phyloP scores from a whole-genome alignment of 2,113 vertebrate genomes.

The Cyprinus carpio region DNA sequence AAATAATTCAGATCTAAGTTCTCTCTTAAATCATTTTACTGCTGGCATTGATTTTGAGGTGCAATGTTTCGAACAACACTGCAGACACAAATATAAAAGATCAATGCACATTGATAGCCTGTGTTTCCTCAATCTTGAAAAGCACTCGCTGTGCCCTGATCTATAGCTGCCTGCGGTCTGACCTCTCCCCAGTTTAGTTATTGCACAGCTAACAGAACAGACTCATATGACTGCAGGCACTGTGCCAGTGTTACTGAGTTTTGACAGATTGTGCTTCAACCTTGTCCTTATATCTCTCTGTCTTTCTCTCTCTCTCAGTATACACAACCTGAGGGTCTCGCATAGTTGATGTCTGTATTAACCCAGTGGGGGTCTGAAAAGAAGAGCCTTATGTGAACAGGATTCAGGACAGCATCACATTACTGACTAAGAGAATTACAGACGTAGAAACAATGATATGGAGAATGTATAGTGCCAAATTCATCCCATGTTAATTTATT shows the following conservation, averaged over 20 bases:
- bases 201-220: constrained; percentile 21
- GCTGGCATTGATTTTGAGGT: background rate
- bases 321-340: constrained; percentile 28
- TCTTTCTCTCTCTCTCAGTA: constrained; percentile 4
- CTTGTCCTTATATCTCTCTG: constrained; percentile 19
- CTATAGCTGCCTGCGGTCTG: background rate
- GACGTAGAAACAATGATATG: constrained; percentile 19
- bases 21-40: background rate
- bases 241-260: constrained; percentile 22
- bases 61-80: background rate
- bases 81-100: background rate
- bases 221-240: constrained; percentile 10
- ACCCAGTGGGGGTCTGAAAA: constrained; percentile 21
- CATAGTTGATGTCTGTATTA: background rate
- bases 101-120: background rate
- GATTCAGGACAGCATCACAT: constrained; percentile 46
- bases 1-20: background rate
- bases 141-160: background rate
- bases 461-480: constrained; percentile 45
- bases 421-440: constrained; percentile 34
- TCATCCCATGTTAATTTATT: constrained; percentile 31
- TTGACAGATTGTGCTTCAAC: constrained; percentile 35
- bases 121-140: background rate
- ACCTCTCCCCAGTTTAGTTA: constrained; percentile 15
- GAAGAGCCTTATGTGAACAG: constrained; percentile 29